Evolutionary conservation across 2,888 invertebrate genomes (phyloP), one percentile per base, ranked within the genome.

Genomic region (Tryphoninae sp.): DNA sequence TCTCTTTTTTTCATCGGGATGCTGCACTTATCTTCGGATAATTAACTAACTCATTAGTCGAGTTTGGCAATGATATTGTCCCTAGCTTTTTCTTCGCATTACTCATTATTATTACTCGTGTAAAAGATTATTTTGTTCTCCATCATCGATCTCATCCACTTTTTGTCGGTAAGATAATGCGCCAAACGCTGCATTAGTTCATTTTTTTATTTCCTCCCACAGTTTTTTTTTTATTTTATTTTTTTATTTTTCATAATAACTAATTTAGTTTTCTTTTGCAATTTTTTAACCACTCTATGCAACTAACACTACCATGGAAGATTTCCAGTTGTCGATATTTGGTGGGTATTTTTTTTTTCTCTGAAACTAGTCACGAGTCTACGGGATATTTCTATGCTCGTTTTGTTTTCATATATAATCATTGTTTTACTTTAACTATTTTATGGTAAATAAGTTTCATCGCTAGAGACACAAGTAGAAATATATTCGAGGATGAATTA

Each of bases 11-110:
- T 67, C 19, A 51, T 23, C n/a, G n/a, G 51, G 69, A 78, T 84
- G 85, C 84, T 80, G 82, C 73, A 77, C 78, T 75, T 59, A 78
- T 77, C 83, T 83, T 87, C 84, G 87, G 87, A 88, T 89, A 86
- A 69, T 89, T 87, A 88, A 89, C 87, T 89, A 90, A 88, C 88
- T 87, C 87, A 88, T 88, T 89, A 88, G 89, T 88, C 84, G 84
- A 91, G 88, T 92, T 92, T 92, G 92, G 92, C 91, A 92, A 91
- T 91, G 89, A 89, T 92, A 92, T 92, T 91, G 90, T 92, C 91
- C 89, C 89, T 90, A 91, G 87, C 89, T 90, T 89, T 87, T 87
- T 83, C 71, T 78, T 71, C 53, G 71, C 79, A 82, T 84, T 73
- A 68, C 45, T 68, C 49, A 81, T 76, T 83, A 82, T 83, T 84